A percentile compares a stretch with the other conserved stretches of the same genome.
phyloP scores from a whole-genome alignment of 1,140 invertebrate species.

The Liolophura sinensis region DNA sequence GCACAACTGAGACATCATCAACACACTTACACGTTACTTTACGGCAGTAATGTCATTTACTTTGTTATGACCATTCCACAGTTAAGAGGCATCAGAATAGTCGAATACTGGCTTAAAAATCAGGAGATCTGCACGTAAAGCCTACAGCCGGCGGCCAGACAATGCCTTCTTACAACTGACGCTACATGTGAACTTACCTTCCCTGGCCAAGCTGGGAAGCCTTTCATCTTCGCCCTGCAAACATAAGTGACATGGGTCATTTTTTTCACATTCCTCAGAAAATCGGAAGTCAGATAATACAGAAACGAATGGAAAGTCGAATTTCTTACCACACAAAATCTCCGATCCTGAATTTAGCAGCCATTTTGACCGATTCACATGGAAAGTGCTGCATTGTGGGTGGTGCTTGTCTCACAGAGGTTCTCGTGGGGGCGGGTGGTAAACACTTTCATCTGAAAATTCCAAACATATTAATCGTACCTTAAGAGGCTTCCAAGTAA shows the following conservation, averaged over 20 bases:
- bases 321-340: conserved; percentile 75
- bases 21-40: no score
- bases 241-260: conserved; percentile 18
- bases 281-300: conserved; percentile 14
- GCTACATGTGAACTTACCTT: conserved; percentile 70
- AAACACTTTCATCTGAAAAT: no score
- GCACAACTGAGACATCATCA: no score
- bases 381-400: conserved; percentile 31
- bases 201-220: conserved; percentile 90
- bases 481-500: no score
- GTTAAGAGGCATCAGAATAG: no score
- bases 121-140: neutral
- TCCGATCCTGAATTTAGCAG: conserved; percentile 70
- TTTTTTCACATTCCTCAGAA: conserved; percentile 15
- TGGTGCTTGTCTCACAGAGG: no score
- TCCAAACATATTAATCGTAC: no score
- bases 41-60: no score
- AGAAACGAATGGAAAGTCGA: conserved; percentile 10
- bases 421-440: no score
- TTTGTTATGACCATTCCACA: no score
- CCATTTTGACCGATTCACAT: conserved; percentile 59
- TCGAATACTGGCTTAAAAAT: no score
- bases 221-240: conserved; percentile 94
- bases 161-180: neutral
- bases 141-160: neutral